These are phyloP conservation scores for Barnardius zonarius DNA, from an alignment of 2,113 vertebrate genomes.

Conservation along the genomic window DNA sequence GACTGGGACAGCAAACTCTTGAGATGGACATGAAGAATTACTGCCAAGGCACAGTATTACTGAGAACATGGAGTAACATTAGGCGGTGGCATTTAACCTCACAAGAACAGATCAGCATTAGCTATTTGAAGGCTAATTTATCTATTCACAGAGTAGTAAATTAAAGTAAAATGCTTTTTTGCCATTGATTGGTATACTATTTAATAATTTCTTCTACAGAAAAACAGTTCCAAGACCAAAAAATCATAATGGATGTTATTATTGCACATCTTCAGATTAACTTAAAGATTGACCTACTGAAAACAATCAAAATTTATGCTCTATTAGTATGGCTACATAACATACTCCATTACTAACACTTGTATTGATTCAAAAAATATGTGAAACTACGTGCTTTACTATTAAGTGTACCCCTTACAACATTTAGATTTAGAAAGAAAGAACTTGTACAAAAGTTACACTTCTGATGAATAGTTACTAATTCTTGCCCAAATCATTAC, in stretches of 20 bases:
- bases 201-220: background rate
- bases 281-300: background rate
- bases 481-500: conserved; percentile 63
- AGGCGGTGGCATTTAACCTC: background rate
- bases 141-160: background rate
- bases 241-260: background rate
- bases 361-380: background rate
- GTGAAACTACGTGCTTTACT: background rate
- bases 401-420: background rate
- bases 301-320: background rate
- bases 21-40: background rate
- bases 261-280: background rate
- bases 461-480: background rate
- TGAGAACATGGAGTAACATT: background rate
- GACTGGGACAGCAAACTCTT: background rate
- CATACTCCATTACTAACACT: background rate
- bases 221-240: background rate
- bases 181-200: background rate
- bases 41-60: background rate
- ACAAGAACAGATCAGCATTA: background rate
- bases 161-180: background rate
- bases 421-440: background rate
- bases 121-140: background rate
- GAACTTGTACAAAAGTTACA: background rate
- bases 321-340: background rate